Percentiles rank a stretch among this genome's conserved stretches.
Conservation (phyloP, 2,888 invertebrate species). For the Oegoconia quadripuncta region DNA sequence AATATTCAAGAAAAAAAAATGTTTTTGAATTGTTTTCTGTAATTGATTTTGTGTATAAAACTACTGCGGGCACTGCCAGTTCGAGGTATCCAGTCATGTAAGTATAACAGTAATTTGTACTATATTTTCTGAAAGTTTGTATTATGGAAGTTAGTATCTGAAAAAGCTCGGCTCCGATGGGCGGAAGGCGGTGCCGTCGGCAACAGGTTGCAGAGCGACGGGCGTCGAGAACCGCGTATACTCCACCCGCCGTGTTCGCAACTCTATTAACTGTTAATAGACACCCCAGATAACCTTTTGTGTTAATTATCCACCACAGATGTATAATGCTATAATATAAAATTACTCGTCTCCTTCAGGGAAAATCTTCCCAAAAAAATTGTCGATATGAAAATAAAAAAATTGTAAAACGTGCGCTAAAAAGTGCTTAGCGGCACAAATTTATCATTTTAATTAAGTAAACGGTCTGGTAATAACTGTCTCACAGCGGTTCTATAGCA, state of each 20-base stretch:
- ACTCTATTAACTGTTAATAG: slow-evolving; percentile 68
- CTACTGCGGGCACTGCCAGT: slow-evolving; percentile 13
- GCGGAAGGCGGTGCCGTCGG: slow-evolving; percentile 76
- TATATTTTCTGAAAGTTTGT: neutral
- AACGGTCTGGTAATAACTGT: too few species aligned
- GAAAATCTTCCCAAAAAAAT: slow-evolving; percentile 41
- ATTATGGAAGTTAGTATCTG: slow-evolving; percentile 17
- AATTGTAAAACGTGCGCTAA: slow-evolving; percentile 27
- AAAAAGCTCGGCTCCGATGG: slow-evolving; percentile 47
- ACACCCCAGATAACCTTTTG: slow-evolving; percentile 52
- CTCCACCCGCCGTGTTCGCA: slow-evolving; percentile 49
- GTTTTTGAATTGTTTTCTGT: slow-evolving; percentile 45
- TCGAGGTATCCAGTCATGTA: too few species aligned
- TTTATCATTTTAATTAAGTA: slow-evolving; percentile 25
- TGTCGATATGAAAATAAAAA: slow-evolving; percentile 31
- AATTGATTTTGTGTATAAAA: slow-evolving; percentile 56
- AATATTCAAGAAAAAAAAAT: slow-evolving; percentile 25
- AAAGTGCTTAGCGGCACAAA: slow-evolving; percentile 13
- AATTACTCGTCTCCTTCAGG: slow-evolving; percentile 43
- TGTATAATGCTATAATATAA: slow-evolving; percentile 54
- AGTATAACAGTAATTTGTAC: neutral
- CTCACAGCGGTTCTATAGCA: too few species aligned
- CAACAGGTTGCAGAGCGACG: slow-evolving; percentile 69
- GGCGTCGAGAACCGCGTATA: slow-evolving; percentile 30
- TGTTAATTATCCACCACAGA: slow-evolving; percentile 55